Evolutionary conservation across 2,113 vertebrate species (phyloP), one percentile per base, ranked within the genome.

Genomic region (Poeciliopsis occidentalis): DNA sequence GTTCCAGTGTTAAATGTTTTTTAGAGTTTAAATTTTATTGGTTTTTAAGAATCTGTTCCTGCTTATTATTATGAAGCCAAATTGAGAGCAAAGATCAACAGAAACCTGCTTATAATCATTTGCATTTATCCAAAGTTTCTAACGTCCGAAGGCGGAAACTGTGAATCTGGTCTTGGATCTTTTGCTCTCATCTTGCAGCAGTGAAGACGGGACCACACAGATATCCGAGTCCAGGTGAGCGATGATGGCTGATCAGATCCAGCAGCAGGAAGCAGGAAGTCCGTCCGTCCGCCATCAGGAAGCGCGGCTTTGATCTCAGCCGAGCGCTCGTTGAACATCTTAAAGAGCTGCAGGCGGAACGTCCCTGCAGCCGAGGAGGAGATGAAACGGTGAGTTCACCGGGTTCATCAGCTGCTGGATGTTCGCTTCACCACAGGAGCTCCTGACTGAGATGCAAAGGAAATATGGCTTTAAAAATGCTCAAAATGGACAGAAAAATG

Each of bases 231-330:
- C 12, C 34, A 37, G 34, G 34, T 37, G 34, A 37, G 34, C 3
- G 34, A 37, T 11, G 34, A 34, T 8, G 71, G 71, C 54, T 29
- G 47, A 78, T 4, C 57, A 75, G 63, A 62, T 71, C 63, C 63
- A 12, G 67, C 30, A 37, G 79, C 66, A 27, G 69, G 37, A 29
- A 66, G 72, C 72, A 74, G 63, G 34, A 37, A 37, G 34, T 37
- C 34, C 34, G 1, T 37, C 34, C 10, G 10, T 37, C 34, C 2
- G 57, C 80, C 64, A 67, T 77, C 80, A 77, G 70, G 73, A 82
- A 79, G 80, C 76, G 71, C 84, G 74, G 73, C 84, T 86, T 86
- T 86, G 84, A 86, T 86, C 84, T 83, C 60, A 62, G 77, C 70
- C 26, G 73, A 76, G 66, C 4, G 64, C 65, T 2, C 30, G 39